Evolutionary conservation across 2,888 invertebrate species (phyloP).

Genomic region (Rosalia funebris): DNA sequence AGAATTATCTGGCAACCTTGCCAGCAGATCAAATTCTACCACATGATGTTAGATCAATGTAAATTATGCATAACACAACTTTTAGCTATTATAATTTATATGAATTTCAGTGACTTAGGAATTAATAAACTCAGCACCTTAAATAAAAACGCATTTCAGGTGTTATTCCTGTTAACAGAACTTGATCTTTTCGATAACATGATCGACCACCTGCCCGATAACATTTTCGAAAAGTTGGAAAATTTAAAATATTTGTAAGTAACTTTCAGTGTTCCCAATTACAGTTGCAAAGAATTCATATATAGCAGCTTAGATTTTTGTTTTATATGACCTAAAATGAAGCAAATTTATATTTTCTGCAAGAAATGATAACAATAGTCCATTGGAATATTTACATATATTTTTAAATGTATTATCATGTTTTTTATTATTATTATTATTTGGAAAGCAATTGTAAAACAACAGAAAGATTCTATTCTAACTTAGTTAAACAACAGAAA

Average conservation of each 20-base stretch:
- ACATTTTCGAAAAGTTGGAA: constrained; percentile 72
- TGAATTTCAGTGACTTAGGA: constrained; percentile 76
- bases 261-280: too few relatives aligned
- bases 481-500: too few relatives aligned
- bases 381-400: too few relatives aligned
- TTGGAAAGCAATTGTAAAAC: too few relatives aligned
- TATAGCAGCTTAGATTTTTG: too few relatives aligned
- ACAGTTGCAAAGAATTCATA: not conserved
- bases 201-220: constrained; percentile 73
- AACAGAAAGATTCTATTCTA: too few relatives aligned
- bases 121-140: constrained; percentile 75
- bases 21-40: constrained; percentile 73
- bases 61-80: constrained; percentile 49
- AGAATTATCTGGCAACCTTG: constrained; percentile 69
- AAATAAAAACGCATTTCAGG: constrained; percentile 75
- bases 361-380: too few relatives aligned
- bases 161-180: constrained; percentile 72
- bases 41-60: constrained; percentile 73
- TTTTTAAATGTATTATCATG: too few relatives aligned
- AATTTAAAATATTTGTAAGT: constrained; percentile 75
- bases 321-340: too few relatives aligned
- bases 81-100: not conserved
- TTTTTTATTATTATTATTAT: too few relatives aligned
- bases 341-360: too few relatives aligned
- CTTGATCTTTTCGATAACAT: constrained; percentile 80